These are phyloP conservation scores for Lathronympha strigana DNA, from an alignment of 2,888 invertebrate genomes.

Conservation along the genomic window DNA sequence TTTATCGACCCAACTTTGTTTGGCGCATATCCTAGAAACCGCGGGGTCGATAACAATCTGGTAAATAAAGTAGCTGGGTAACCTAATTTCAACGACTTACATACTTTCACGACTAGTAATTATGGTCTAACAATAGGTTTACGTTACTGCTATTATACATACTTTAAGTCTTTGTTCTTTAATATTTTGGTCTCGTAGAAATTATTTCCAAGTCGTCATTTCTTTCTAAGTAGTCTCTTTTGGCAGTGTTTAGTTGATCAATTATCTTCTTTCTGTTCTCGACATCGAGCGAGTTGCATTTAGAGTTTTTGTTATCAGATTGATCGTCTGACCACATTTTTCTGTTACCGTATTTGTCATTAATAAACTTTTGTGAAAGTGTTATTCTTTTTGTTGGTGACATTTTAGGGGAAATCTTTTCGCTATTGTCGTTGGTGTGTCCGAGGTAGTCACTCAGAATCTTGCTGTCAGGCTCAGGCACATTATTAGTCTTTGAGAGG, in stretches of 20 bases:
- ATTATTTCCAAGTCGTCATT: conserved; percentile 64
- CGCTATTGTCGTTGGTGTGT: conserved; percentile 68
- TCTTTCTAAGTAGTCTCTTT: conserved; percentile 65
- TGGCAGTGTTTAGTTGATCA: conserved; percentile 68
- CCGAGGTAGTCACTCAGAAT: conserved; percentile 72
- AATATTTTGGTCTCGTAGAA: conserved; percentile 58
- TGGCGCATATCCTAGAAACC: conserved; percentile 58
- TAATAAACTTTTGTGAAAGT: conserved; percentile 80
- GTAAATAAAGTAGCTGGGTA: conserved; percentile 48
- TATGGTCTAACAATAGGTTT: conserved; percentile 44
- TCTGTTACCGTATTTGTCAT: conserved; percentile 81
- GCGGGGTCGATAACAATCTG: conserved; percentile 66
- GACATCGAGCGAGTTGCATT: conserved; percentile 63
- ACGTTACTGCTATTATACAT: conserved; percentile 25
- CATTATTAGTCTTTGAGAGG: conserved; percentile 64
- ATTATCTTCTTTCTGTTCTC: conserved; percentile 73
- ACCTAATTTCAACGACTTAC: conserved; percentile 65
- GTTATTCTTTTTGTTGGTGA: conserved; percentile 72
- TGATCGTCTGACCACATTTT: conserved; percentile 77
- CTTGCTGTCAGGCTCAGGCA: conserved; percentile 62
- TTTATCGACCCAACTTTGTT: conserved; percentile 67
- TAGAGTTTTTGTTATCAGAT: conserved; percentile 65
- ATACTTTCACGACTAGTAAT: conserved; percentile 60
- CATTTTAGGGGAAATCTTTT: conserved; percentile 72
- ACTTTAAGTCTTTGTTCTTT: conserved; percentile 45